Base-by-base conservation (phyloP, 2,797 vertebrate species). In the Okamejei kenojei region DNA sequence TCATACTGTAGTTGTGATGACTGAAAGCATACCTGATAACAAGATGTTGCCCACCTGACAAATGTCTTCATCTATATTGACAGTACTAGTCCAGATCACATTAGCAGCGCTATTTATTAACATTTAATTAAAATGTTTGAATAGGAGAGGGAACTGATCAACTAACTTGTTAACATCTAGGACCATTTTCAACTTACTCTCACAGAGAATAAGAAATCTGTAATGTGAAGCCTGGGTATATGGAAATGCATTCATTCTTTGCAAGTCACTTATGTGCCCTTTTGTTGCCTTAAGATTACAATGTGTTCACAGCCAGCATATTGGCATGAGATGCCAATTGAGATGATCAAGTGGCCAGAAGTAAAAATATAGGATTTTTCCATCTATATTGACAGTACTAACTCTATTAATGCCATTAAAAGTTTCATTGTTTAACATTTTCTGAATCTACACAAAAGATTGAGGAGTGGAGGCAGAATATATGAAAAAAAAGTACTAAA, bases 271-370 rank as follows among this genome's bases (percentile, higher is more conserved):
- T 86, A 23, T 54, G 21, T 54, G 5, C 58, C 6, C 29, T 32
- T 86, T 86, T 63, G 61, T 13, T 61, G 82, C 13, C 82, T 86
- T 63, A 63, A 86, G 82, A 15, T 61, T 86, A 65, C 82, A 84
- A 84, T 7, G 29, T 15, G 29, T 86, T 63, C 82, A 29, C 26
- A 86, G 29, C 58, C 15, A 63, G 29, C 58, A n/a, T 29, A 19
- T 63, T 63, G 58, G 58, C n/a, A n/a, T n/a, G n/a, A n/a, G n/a
- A n/a, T n/a, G n/a, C n/a, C n/a, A n/a, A n/a, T n/a, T n/a, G n/a
- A n/a, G 26, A 54, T 82, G 80, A 82, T 54, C 23, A 82, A 17
- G 21, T 54, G 80, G 35, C 17, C 45, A 54, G 54, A 81, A 81
- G 8, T 23, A 13, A 82, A 82, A 82, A 58, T 0, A 45, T 82